phyloP scores from a whole-genome alignment of 2,113 vertebrate species.

The Triplophysa rosa region DNA sequence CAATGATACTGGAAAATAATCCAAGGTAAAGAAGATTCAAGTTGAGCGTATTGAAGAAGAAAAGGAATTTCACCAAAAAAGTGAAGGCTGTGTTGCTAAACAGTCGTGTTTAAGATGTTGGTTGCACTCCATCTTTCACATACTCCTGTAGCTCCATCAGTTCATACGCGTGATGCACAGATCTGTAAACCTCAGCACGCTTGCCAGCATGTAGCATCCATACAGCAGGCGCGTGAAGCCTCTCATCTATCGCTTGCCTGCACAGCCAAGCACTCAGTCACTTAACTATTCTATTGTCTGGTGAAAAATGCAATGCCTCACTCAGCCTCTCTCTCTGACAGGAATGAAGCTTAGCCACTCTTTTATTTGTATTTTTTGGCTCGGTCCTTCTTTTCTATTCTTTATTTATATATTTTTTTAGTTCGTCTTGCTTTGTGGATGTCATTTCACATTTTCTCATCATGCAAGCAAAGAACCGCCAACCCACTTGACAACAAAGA shows the following conservation, averaged over 20 bases:
- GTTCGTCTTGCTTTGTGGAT: conserved; percentile 44
- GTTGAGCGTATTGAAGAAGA: neutral
- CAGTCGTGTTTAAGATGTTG: conserved; percentile 68
- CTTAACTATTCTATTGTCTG: conserved; percentile 37
- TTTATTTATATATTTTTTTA: neutral
- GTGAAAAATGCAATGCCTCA: conserved; percentile 24
- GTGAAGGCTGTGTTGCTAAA: neutral
- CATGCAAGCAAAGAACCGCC: conserved; percentile 46
- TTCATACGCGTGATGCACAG: conserved; percentile 67
- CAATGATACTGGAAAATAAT: no score
- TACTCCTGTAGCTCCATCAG: conserved; percentile 61
- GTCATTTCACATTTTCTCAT: conserved; percentile 61
- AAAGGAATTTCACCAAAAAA: neutral
- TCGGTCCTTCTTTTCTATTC: neutral
- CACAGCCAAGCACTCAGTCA: conserved; percentile 28
- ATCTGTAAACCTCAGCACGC: conserved; percentile 67
- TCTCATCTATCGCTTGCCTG: conserved; percentile 47
- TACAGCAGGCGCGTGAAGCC: conserved; percentile 54
- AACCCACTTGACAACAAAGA: conserved; percentile 39
- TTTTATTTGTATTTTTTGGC: conserved; percentile 18
- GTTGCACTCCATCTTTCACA: conserved; percentile 66
- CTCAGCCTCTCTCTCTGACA: conserved; percentile 28
- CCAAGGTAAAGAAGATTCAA: no score
- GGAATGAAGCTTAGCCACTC: neutral
- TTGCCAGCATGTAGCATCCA: conserved; percentile 58